phyloP scores from a whole-genome alignment of 2,888 invertebrate genomes.

The Mesoligia furuncula region DNA sequence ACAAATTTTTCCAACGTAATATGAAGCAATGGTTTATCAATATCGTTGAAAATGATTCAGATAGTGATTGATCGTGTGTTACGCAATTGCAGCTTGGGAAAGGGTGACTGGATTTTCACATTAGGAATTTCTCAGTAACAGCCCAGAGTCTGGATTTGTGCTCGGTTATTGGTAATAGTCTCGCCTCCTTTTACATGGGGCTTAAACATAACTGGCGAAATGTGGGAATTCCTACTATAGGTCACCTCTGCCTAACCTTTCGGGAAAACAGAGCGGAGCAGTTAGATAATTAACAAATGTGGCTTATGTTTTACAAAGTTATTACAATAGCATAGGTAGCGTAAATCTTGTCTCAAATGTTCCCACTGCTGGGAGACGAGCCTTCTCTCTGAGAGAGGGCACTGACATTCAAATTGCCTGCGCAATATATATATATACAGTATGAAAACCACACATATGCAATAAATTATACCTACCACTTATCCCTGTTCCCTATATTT shows the following conservation, averaged over 20 bases:
- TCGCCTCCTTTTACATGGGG: too few relatives aligned
- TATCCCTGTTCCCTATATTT: too few relatives aligned
- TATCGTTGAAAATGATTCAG: too few relatives aligned
- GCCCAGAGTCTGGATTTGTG: background rate
- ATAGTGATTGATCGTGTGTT: too few relatives aligned
- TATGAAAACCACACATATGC: too few relatives aligned
- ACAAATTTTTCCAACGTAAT: too few relatives aligned
- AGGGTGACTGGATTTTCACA: background rate
- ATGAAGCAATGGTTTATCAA: too few relatives aligned
- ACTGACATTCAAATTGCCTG: background rate
- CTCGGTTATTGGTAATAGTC: too few relatives aligned
- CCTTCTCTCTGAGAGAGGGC: background rate
- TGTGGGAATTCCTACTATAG: background rate
- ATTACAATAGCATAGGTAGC: background rate
- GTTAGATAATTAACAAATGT: background rate
- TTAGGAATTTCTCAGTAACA: background rate
- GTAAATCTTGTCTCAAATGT: background rate
- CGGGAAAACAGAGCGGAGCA: too few relatives aligned
- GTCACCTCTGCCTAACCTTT: background rate
- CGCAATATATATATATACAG: background rate
- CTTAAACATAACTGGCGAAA: background rate
- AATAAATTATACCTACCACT: too few relatives aligned
- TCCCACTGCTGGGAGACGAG: background rate
- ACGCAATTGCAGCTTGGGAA: background rate
- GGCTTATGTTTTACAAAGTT: background rate